A percentile compares a stretch with the other conserved stretches of the same genome.
Conservation (phyloP, 1,140 invertebrate species). For the Colletes gigas region DNA sequence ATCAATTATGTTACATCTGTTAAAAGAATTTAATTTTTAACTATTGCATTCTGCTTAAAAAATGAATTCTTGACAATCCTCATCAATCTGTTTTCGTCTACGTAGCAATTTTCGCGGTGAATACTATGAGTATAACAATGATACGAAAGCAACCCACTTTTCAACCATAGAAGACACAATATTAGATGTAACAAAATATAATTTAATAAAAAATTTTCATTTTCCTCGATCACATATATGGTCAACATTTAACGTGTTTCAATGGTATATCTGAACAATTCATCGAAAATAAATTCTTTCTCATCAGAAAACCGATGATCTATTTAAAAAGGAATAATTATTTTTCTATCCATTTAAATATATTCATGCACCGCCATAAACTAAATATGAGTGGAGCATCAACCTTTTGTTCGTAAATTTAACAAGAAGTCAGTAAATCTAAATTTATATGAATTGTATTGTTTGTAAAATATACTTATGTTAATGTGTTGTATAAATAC, state of each 20-base stretch:
- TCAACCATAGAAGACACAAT: slow-evolving; percentile 11
- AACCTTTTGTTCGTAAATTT: too few species aligned
- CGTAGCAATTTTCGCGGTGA: slow-evolving; percentile 51
- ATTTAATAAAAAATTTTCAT: not conserved
- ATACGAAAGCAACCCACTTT: slow-evolving; percentile 35
- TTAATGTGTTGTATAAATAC: not conserved
- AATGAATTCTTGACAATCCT: not conserved
- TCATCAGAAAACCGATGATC: not conserved
- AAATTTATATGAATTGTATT: slow-evolving; percentile 6
- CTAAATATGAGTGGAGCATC: not conserved
- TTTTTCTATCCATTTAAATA: too few species aligned
- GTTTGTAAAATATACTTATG: not conserved
- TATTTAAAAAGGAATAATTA: not conserved
- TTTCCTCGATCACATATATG: not conserved
- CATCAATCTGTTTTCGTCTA: slow-evolving; percentile 46
- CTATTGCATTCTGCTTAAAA: slow-evolving; percentile 4
- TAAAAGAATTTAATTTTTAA: not conserved
- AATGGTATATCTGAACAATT: not conserved
- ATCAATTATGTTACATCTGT: not conserved
- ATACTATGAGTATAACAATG: slow-evolving; percentile 12
- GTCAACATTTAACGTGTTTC: not conserved
- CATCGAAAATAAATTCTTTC: not conserved
- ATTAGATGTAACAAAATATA: not conserved
- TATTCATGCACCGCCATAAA: not conserved
- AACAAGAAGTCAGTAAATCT: not conserved